Evolutionary conservation across 2,888 invertebrate species (phyloP).

Genomic region (Cryptocephalus primarius): DNA sequence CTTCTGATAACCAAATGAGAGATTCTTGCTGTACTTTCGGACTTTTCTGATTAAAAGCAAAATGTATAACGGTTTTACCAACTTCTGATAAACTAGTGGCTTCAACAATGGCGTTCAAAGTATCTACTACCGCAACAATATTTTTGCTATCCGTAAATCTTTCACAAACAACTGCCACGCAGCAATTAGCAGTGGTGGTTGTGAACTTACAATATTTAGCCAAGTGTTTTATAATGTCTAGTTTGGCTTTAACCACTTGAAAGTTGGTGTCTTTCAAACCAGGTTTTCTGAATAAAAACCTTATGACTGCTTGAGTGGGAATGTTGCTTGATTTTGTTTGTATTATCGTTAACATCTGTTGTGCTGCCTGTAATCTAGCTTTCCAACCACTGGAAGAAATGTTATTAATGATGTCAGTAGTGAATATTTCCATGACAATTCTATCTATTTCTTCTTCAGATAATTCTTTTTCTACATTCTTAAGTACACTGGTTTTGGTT

Average conservation of each 20-base stretch:
- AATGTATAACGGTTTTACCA: too few relatives aligned
- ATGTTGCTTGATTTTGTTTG: slow-evolving; percentile 51
- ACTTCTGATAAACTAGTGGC: slow-evolving; percentile 65
- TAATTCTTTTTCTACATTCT: slow-evolving; percentile 52
- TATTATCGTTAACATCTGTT: slow-evolving; percentile 54
- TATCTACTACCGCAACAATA: slow-evolving; percentile 53
- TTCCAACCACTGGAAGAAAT: slow-evolving; percentile 80
- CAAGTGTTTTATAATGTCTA: slow-evolving; percentile 69
- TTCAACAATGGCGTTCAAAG: slow-evolving; percentile 66
- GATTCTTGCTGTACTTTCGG: too few relatives aligned
- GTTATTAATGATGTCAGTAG: slow-evolving; percentile 51
- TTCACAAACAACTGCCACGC: slow-evolving; percentile 70
- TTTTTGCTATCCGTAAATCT: slow-evolving; percentile 80
- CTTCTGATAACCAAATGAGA: too few relatives aligned
- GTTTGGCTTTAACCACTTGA: slow-evolving; percentile 75
- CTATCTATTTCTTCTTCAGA: slow-evolving; percentile 69
- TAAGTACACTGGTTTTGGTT: slow-evolving; percentile 41
- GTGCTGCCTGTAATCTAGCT: slow-evolving; percentile 62
- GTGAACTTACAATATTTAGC: slow-evolving; percentile 67
- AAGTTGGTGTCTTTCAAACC: slow-evolving; percentile 86
- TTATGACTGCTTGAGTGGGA: slow-evolving; percentile 64
- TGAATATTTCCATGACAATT: slow-evolving; percentile 54
- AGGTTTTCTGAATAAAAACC: slow-evolving; percentile 68
- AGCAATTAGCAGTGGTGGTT: slow-evolving; percentile 59
- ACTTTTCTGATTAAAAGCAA: too few relatives aligned